A percentile compares a stretch with the other conserved stretches of the same genome.
phyloP scores from a whole-genome alignment of 1,140 invertebrate species.

The Oedothorax gibbosus region DNA sequence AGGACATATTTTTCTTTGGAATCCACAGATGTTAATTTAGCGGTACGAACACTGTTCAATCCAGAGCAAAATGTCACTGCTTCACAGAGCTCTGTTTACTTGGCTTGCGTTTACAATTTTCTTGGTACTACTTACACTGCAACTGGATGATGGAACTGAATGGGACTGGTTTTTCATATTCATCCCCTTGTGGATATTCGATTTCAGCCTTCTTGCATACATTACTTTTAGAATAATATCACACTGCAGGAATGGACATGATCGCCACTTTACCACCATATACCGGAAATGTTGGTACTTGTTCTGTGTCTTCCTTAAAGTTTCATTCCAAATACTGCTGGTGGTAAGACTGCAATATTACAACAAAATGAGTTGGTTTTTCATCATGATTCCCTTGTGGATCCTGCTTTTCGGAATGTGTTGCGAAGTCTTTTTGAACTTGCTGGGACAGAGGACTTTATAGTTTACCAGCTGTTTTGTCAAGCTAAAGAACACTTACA shows the following conservation, averaged over 20 bases:
- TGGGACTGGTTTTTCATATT: conserved; percentile 98
- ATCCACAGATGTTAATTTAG: too few species aligned
- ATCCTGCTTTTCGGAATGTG: conserved; percentile 65
- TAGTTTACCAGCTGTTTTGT: neutral
- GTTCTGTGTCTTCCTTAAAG: conserved; percentile 66
- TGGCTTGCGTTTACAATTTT: conserved; percentile 93
- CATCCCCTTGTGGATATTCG: conserved; percentile 92
- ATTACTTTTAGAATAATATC: conserved; percentile 87
- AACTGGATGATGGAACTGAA: conserved; percentile 84
- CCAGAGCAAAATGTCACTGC: conserved; percentile 77
- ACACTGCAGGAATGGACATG: conserved; percentile 81
- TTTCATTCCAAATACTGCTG: conserved; percentile 68
- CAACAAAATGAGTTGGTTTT: conserved; percentile 64
- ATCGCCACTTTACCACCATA: conserved; percentile 72
- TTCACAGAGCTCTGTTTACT: conserved; percentile 89
- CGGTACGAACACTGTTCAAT: too few species aligned
- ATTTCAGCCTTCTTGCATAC: conserved; percentile 85
- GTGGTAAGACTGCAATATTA: conserved; percentile 68
- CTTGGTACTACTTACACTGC: conserved; percentile 84
- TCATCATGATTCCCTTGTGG: conserved; percentile 68
- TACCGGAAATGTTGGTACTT: conserved; percentile 79
- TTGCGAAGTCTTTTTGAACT: conserved; percentile 64
- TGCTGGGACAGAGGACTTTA: conserved; percentile 52
- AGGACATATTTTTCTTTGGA: too few species aligned
- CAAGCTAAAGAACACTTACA: too few species aligned